Evolutionary conservation across 2,797 vertebrate species (phyloP).

Genomic region (Diplodus puntazzo): DNA sequence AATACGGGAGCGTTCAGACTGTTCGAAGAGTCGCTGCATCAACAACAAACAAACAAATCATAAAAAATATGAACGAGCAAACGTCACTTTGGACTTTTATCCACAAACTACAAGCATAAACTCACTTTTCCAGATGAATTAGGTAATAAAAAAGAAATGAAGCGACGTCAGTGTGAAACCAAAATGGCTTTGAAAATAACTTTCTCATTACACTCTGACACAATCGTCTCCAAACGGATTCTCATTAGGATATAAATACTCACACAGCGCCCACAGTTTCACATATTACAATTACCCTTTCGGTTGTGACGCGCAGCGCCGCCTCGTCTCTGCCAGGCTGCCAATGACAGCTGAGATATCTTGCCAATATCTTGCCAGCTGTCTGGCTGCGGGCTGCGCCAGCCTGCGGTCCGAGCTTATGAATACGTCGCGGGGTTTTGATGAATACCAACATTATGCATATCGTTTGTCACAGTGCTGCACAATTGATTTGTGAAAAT

Average conservation of each 20-base stretch:
- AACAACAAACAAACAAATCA: too few species aligned
- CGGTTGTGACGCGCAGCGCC: constrained; percentile 19
- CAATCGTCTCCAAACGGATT: constrained; percentile 1
- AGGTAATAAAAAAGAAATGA: background rate
- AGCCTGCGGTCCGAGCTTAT: constrained; percentile 21
- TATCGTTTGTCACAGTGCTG: constrained; percentile 34
- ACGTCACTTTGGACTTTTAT: too few species aligned
- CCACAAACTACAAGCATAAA: too few species aligned
- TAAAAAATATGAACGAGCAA: too few species aligned
- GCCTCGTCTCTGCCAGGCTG: constrained; percentile 25
- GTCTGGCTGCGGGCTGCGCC: constrained; percentile 35
- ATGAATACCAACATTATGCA: constrained; percentile 41
- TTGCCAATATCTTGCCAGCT: constrained; percentile 59
- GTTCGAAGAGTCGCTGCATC: too few species aligned
- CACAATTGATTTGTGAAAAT: constrained; percentile 24
- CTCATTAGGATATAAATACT: constrained; percentile 35
- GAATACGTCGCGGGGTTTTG: constrained; percentile 17
- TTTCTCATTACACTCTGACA: background rate
- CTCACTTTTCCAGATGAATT: too few species aligned
- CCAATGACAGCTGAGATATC: constrained; percentile 47
- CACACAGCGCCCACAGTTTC: background rate
- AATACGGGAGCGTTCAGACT: too few species aligned
- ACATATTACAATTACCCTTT: constrained; percentile 43
- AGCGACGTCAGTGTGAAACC: fast-evolving
- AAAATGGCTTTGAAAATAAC: background rate